Percentiles rank a stretch among this genome's conserved stretches.
Evolutionary conservation across 2,888 invertebrate genomes (phyloP).

Genomic region (Mactromeris polynyma): DNA sequence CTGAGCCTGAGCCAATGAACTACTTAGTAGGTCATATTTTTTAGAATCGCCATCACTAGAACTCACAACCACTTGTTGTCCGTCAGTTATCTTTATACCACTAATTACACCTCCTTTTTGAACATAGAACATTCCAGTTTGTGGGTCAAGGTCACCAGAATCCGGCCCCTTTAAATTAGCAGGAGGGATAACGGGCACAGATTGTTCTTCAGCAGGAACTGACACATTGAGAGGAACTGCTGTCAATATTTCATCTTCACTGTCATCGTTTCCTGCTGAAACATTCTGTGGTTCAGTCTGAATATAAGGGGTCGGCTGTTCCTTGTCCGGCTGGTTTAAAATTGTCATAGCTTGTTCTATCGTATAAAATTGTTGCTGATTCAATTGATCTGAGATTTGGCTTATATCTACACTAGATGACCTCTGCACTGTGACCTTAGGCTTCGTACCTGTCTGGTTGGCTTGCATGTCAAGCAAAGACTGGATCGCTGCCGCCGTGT

Average conservation of each 20-base stretch:
- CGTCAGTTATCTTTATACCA: slow-evolving; percentile 50
- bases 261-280: not conserved
- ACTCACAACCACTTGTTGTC: slow-evolving; percentile 53
- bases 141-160: slow-evolving; percentile 82
- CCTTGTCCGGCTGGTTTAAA: slow-evolving; percentile 75
- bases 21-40: slow-evolving; percentile 80
- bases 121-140: slow-evolving; percentile 83
- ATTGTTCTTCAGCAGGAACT: not conserved
- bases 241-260: slow-evolving; percentile 47
- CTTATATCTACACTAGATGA: slow-evolving; percentile 73
- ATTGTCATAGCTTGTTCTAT: slow-evolving; percentile 83
- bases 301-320: slow-evolving; percentile 44
- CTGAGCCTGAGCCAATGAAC: slow-evolving; percentile 84
- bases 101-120: slow-evolving; percentile 53
- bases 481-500: slow-evolving; percentile 78
- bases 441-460: slow-evolving; percentile 64
- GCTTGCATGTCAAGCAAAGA: slow-evolving; percentile 80
- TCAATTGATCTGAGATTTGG: slow-evolving; percentile 75
- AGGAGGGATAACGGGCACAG: not conserved
- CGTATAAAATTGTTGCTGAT: slow-evolving; percentile 78
- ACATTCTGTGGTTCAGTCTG: slow-evolving; percentile 50
- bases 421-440: slow-evolving; percentile 76
- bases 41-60: slow-evolving; percentile 28
- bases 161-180: not conserved
- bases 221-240: slow-evolving; percentile 50